Percentiles rank a stretch among this genome's conserved stretches.
These are phyloP conservation scores for Anadara kagoshimensis DNA, from an alignment of 1,140 invertebrate genomes.

Conservation along the genomic window DNA sequence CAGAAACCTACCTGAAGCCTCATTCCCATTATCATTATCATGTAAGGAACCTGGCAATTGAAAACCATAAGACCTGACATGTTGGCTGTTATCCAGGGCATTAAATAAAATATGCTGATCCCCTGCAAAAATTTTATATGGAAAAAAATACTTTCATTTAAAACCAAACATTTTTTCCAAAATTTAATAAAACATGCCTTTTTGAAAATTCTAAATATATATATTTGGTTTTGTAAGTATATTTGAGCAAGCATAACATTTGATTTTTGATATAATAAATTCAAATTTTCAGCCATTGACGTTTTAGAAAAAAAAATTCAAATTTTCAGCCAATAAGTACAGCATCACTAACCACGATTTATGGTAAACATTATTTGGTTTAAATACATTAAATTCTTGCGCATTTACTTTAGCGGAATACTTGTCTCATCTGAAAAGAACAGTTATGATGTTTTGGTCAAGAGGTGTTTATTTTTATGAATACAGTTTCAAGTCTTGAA, in stretches of 20 bases:
- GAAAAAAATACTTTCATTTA: conserved; percentile 6
- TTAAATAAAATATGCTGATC: conserved; percentile 62
- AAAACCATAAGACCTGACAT: conserved; percentile 71
- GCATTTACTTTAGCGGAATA: too few relatives aligned
- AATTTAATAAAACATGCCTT: background rate
- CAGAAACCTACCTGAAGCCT: conserved; percentile 67
- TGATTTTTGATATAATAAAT: background rate
- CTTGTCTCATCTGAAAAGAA: too few relatives aligned
- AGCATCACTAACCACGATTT: background rate
- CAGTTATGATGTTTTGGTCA: too few relatives aligned
- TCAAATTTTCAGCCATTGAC: background rate
- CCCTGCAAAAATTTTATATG: background rate
- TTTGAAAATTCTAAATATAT: background rate
- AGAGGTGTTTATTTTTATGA: too few relatives aligned
- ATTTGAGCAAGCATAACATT: background rate
- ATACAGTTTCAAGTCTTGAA: too few relatives aligned
- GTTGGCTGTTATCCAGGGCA: conserved; percentile 50
- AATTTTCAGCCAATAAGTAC: background rate
- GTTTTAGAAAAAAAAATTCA: background rate
- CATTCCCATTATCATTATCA: conserved; percentile 77
- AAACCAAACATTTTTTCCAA: background rate
- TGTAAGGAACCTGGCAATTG: conserved; percentile 77
- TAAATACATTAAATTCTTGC: too few relatives aligned
- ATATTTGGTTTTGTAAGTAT: too few relatives aligned
- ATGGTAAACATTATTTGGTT: too few relatives aligned